A percentile compares a stretch with the other conserved stretches of the same genome.
These are phyloP conservation scores for Epinephelus moara DNA, from an alignment of 2,113 vertebrate genomes.

Conservation along the genomic window DNA sequence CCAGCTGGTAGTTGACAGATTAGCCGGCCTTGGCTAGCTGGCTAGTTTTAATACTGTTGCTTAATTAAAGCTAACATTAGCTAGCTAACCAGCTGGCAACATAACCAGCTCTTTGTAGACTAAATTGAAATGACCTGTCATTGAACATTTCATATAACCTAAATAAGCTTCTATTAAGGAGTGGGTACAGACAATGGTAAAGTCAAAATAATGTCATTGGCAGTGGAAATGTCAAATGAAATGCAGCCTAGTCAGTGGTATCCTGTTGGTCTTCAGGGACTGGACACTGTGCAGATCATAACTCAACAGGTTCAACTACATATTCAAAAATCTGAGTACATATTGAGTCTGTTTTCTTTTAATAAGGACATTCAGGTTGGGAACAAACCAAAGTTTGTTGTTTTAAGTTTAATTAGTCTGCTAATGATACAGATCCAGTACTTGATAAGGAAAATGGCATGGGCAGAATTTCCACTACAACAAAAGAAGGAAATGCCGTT, in stretches of 20 bases:
- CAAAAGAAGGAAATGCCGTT: conserved; percentile 55
- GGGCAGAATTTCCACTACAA: conserved; percentile 22
- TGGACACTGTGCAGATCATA: conserved; percentile 1
- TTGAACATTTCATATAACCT: background rate
- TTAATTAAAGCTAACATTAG: conserved; percentile 60
- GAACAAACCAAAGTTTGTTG: conserved; percentile 1
- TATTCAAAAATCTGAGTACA: background rate
- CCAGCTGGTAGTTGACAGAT: conserved; percentile 72
- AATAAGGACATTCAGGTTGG: background rate
- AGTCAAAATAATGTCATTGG: background rate
- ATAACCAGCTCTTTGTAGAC: background rate
- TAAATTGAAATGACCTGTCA: background rate
- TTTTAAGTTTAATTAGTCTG: background rate
- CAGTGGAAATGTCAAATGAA: background rate
- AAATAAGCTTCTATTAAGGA: background rate
- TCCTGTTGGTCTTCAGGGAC: background rate
- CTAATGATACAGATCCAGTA: background rate
- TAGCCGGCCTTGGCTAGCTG: conserved; percentile 73
- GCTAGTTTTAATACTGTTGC: conserved; percentile 59
- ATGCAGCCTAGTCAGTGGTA: background rate
- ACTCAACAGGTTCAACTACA: background rate
- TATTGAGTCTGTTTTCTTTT: background rate
- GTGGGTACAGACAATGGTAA: background rate
- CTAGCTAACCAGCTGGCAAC: conserved; percentile 36
- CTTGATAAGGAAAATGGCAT: conserved; percentile 28